Conservation (phyloP, 2,888 invertebrate genomes). For the Caenorhabditis zanzibari region DNA sequence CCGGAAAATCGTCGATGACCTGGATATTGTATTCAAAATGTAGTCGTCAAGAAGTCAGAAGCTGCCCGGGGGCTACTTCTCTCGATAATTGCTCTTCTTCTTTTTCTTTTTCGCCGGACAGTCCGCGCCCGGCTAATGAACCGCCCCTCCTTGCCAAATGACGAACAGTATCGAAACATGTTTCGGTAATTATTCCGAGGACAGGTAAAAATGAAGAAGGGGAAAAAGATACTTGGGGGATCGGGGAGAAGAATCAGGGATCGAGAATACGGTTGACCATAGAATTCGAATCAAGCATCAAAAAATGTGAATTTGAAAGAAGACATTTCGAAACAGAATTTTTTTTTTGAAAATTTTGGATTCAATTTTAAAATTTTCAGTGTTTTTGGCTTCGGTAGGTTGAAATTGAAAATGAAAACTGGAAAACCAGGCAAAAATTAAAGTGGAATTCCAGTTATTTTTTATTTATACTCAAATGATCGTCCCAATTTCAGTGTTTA, state of each 20-base stretch:
- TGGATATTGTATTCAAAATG: conserved; percentile 56
- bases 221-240: not conserved
- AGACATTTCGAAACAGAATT: too few relatives aligned
- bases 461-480: too few relatives aligned
- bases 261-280: too few relatives aligned
- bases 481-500: too few relatives aligned
- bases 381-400: too few relatives aligned
- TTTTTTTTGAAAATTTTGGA: too few relatives aligned
- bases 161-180: conserved; percentile 64
- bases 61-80: conserved; percentile 39
- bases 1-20: conserved; percentile 51
- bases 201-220: conserved; percentile 1
- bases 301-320: too few relatives aligned
- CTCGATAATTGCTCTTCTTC: conserved; percentile 50
- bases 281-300: too few relatives aligned
- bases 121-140: conserved; percentile 58
- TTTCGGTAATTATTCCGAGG: conserved; percentile 55
- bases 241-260: not conserved
- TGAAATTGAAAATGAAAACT: too few relatives aligned
- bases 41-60: conserved; percentile 42
- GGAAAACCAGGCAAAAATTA: too few relatives aligned
- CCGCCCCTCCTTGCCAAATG: conserved; percentile 36
- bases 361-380: too few relatives aligned
- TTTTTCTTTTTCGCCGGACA: conserved; percentile 1
- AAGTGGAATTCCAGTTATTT: too few relatives aligned